These are phyloP conservation scores for Cuniculus paca DNA, from an alignment of 2,797 vertebrate species.

Conservation along the genomic window DNA sequence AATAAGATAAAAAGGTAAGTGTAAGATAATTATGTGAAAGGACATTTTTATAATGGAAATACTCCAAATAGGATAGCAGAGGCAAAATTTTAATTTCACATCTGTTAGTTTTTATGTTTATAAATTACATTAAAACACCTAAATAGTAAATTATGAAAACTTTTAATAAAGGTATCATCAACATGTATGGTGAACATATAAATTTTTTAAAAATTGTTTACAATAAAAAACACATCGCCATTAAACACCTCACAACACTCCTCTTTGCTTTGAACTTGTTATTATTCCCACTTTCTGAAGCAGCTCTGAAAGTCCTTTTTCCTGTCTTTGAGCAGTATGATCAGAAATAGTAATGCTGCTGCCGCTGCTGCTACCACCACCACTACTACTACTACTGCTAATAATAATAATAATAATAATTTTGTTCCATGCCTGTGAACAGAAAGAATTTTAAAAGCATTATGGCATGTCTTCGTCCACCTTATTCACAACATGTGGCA, in stretches of 20 bases:
- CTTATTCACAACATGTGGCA: background rate
- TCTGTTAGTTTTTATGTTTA: background rate
- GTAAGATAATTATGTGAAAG: background rate
- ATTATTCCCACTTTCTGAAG: background rate
- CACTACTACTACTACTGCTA: background rate
- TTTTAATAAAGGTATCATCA: background rate
- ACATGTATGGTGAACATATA: background rate
- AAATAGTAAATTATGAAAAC: slow-evolving; percentile 10
- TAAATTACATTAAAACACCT: slow-evolving; percentile 31
- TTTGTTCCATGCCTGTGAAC: background rate
- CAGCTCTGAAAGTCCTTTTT: background rate
- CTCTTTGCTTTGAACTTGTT: background rate
- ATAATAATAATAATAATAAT: too few species aligned
- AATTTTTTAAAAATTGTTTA: background rate
- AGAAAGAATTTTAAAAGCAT: background rate
- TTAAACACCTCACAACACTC: background rate
- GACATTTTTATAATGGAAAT: background rate
- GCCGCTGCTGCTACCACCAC: too few species aligned
- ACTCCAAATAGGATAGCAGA: background rate
- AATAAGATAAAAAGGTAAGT: slow-evolving; percentile 10
- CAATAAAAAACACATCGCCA: background rate
- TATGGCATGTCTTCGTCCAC: background rate
- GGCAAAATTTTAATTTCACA: background rate
- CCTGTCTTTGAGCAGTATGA: background rate
- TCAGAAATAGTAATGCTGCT: background rate